A percentile compares a stretch with the other conserved stretches of the same genome.
phyloP scores from a whole-genome alignment of 2,888 invertebrate species.

The Drosophila stalkeri region DNA sequence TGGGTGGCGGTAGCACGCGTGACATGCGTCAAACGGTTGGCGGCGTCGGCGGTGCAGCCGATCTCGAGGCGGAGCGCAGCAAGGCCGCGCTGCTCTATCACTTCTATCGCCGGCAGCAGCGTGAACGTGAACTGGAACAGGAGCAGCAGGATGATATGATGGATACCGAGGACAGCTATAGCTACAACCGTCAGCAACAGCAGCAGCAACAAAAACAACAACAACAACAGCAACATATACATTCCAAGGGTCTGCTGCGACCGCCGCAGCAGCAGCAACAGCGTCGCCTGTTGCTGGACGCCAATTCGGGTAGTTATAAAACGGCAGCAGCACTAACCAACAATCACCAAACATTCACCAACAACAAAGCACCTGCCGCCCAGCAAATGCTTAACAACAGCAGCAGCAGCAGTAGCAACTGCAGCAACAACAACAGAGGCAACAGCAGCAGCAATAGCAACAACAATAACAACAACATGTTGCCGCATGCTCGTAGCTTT shows the following conservation, averaged over 20 bases:
- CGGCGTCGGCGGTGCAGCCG: constrained; percentile 33
- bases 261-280: constrained; percentile 70
- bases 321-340: constrained; percentile 48
- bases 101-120: constrained; percentile 78
- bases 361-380: constrained; percentile 41
- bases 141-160: constrained; percentile 67
- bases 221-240: constrained; percentile 65
- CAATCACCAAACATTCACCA: constrained; percentile 54
- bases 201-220: constrained; percentile 58
- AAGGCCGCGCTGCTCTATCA: constrained; percentile 74
- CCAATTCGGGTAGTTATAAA: constrained; percentile 85
- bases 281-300: constrained; percentile 82
- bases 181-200: constrained; percentile 41
- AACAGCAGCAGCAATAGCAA: constrained; percentile 14
- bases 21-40: constrained; percentile 59
- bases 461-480: constrained; percentile 37
- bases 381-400: constrained; percentile 28
- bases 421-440: constrained; percentile 1
- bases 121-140: constrained; percentile 52
- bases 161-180: constrained; percentile 81
- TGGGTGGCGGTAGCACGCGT: constrained; percentile 80
- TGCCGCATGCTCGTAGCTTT: constrained; percentile 41
- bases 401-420: constrained; percentile 22
- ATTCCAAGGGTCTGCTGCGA: constrained; percentile 71
- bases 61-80: constrained; percentile 45